Percentiles rank a stretch among this genome's conserved stretches.
Evolutionary conservation across 2,113 vertebrate genomes (phyloP).

Genomic region (Struthidea cinerea): DNA sequence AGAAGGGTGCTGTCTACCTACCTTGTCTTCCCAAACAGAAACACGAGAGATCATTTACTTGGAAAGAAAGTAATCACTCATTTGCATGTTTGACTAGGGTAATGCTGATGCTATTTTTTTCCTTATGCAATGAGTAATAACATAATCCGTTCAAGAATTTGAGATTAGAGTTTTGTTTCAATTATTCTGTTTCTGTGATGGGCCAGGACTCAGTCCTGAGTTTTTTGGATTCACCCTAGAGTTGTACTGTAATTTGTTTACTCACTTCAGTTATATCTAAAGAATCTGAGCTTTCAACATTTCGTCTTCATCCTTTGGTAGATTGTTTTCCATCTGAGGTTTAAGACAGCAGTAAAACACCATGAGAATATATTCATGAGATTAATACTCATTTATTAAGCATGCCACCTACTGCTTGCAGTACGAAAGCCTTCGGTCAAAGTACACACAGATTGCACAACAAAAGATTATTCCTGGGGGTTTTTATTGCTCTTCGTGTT

Average conservation of each 20-base stretch:
- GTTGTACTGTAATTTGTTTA: neutral
- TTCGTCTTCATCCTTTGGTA: neutral
- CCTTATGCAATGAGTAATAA: neutral
- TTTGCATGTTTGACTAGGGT: neutral
- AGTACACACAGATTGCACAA: neutral
- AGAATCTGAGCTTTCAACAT: neutral
- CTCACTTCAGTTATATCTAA: neutral
- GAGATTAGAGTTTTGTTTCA: neutral
- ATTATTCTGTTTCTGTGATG: neutral
- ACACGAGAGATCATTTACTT: neutral
- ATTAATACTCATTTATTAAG: constrained; percentile 60
- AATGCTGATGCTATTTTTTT: neutral
- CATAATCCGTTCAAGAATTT: neutral
- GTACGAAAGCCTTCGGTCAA: neutral
- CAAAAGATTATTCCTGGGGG: neutral
- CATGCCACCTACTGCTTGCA: constrained; percentile 38
- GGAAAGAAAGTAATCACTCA: neutral
- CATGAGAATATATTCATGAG: neutral
- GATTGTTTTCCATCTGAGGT: neutral
- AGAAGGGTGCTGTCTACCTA: neutral
- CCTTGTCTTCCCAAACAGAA: neutral
- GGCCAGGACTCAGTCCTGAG: neutral
- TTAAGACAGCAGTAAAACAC: constrained; percentile 36
- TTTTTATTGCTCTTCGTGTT: constrained; percentile 31
- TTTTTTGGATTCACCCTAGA: neutral